Base-by-base conservation (phyloP, 1,140 invertebrate species). In the Micrasema longulum region DNA sequence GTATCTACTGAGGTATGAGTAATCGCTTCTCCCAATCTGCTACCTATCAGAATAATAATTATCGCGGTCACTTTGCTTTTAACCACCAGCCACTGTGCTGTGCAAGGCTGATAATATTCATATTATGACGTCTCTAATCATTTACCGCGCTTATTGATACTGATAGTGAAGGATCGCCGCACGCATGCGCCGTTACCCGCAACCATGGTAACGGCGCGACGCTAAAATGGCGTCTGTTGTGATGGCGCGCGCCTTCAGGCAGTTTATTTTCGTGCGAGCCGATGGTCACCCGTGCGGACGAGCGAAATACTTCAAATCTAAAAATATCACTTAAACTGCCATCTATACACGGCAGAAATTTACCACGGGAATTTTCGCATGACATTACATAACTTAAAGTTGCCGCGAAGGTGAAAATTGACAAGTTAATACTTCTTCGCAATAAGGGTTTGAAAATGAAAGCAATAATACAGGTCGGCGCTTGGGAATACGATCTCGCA, bases 141-240 rank as follows among this genome's bases (percentile, higher is more conserved):
- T 41, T 60, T 60, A 31, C 55, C 55, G 55, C 55, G 35, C 36
- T 48, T 48, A 31, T 31, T 55, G 52, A 55, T 55, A 55, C 1
- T 5, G 43, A 11, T n/a, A n/a, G n/a, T n/a, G n/a, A n/a, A n/a
- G 43, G 12, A 10, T 55, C 20, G 52, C 52, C 20, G 53, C 22
- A 23, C 57, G 69, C 57, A 45, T 60, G 70, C 70, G 70, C 62
- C n/a, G 48, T 48, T 10, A 11, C 52, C 48, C n/a, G 62, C 48
- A 18, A 14, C 52, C 62, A 67, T 65, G 43, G 50, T 36, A 31
- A 67, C 70, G 36, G 31, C 16, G 26, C 11, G 43, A 66, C 64
- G 71, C 65, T 41, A 52, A 73, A 16, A 50, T 60, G 55, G 55
- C 55, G 55, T 31, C 22, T 9, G 52, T 55, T 55, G 12, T 55